A percentile compares a stretch with the other conserved stretches of the same genome.
These are phyloP conservation scores for Lathamus discolor DNA, from an alignment of 2,113 vertebrate species.

Conservation along the genomic window DNA sequence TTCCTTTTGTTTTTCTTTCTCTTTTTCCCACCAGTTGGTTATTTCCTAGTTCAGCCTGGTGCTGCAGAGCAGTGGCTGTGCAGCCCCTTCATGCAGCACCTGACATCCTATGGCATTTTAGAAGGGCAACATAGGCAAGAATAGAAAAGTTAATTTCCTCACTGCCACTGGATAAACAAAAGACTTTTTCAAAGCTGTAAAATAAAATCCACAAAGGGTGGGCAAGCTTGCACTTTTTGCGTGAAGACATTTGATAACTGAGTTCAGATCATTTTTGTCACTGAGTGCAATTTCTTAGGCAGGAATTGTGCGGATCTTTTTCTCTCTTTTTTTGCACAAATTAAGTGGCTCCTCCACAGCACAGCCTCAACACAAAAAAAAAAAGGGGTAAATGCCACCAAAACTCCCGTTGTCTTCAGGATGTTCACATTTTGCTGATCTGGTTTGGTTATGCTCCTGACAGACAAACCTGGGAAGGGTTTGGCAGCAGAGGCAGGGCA, in stretches of 20 bases:
- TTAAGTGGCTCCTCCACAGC: not conserved
- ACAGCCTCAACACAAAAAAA: not conserved
- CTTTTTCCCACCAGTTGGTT: not conserved
- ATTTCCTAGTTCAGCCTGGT: not conserved
- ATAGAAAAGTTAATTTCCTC: not conserved
- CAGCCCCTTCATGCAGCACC: accelerated
- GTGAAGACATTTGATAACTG: not conserved
- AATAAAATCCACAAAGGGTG: not conserved
- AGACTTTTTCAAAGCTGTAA: not conserved
- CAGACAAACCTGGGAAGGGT: not conserved
- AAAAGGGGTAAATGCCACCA: not conserved
- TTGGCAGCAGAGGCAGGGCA: not conserved
- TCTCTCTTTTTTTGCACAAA: not conserved
- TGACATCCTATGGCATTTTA: not conserved
- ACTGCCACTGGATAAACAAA: not conserved
- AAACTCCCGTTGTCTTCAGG: not conserved
- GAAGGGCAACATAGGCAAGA: not conserved
- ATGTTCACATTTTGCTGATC: not conserved
- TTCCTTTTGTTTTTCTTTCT: accelerated
- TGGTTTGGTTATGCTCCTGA: not conserved
- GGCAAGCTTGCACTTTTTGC: not conserved
- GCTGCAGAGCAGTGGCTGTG: not conserved
- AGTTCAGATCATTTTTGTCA: not conserved
- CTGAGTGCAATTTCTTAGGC: not conserved
- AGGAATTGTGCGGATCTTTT: not conserved